Evolutionary conservation across 2,888 invertebrate species (phyloP), one percentile per base, ranked within the genome.

Genomic region (Platycheirus rosarum): DNA sequence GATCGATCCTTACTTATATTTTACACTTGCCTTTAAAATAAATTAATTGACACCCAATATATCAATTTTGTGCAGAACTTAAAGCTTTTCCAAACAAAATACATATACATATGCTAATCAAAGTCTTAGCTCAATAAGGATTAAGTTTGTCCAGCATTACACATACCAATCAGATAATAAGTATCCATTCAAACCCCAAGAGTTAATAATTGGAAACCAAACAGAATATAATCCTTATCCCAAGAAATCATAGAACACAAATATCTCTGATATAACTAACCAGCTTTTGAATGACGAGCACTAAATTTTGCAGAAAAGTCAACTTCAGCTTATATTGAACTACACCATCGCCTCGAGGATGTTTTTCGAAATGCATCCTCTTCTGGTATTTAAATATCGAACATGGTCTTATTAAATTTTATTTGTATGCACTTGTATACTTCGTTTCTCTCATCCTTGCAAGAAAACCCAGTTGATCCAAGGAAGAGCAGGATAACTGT

Each of bases 351-450:
- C 18, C 18, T 29, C 6, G 13, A 13, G 18, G 13, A 75, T 60
- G 51, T 29, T 51, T 51, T 44, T 18, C 46, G 18, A 26, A 46
- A 20, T 51, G n/a, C 40, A 75, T 63, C 48, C 40, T 69, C 32
- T 14, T 23, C 26, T 63, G 32, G 55, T 74, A 55, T 78, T 78
- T 74, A 68, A 78, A 78, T 69, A 69, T 69, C 57, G 42, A 75
- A 68, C 74, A 69, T 29, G 60, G 66, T 57, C 68, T 68, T 78
- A 60, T 73, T 74, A 74, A 55, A 69, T 74, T 79, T 74, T 62
- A 74, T 79, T 78, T 40, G 48, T 49, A 48, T 37, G n/a, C n/a
- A n/a, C n/a, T n/a, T n/a, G 29, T 42, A 4, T 29, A 23, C 35
- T 51, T 71, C 23, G 13, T 13, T 23, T 32, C 16, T 46, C n/a